These are phyloP conservation scores for Xyrauchen texanus DNA, from an alignment of 2,113 vertebrate species.

Conservation along the genomic window DNA sequence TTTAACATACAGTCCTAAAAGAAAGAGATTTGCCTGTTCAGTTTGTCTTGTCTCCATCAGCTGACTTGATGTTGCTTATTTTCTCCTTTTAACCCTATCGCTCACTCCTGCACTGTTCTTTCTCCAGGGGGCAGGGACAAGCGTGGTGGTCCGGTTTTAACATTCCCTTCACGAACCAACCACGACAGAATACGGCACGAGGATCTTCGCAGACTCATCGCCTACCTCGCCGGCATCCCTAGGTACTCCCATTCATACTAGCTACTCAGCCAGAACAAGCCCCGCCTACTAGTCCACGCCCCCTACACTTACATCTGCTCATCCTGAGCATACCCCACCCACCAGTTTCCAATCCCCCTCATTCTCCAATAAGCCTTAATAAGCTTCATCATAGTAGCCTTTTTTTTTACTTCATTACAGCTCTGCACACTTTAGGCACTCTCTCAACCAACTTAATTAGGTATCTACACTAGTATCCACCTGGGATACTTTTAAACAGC, in stretches of 20 bases:
- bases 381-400: no score
- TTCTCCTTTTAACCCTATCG: no score
- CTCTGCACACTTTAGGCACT: not conserved
- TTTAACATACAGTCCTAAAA: no score
- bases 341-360: not conserved
- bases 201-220: slow-evolving; percentile 93
- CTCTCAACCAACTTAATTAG: not conserved
- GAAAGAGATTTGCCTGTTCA: no score
- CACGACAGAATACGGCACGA: slow-evolving; percentile 99
- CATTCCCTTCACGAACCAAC: slow-evolving; percentile 97
- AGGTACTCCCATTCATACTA: slow-evolving; percentile 73
- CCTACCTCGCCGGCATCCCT: slow-evolving; percentile 93
- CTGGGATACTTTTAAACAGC: not conserved
- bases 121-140: slow-evolving; percentile 93
- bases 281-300: no score
- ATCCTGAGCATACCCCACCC: no score
- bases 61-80: not conserved
- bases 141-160: slow-evolving; percentile 94
- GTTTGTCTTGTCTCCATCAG: no score
- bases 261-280: not conserved
- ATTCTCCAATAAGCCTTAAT: not conserved
- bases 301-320: no score
- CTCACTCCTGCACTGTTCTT: not conserved
- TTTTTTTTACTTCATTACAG: no score
- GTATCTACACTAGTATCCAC: not conserved